Base-by-base conservation (phyloP, 2,797 vertebrate species). In the Gouania willdenowi region DNA sequence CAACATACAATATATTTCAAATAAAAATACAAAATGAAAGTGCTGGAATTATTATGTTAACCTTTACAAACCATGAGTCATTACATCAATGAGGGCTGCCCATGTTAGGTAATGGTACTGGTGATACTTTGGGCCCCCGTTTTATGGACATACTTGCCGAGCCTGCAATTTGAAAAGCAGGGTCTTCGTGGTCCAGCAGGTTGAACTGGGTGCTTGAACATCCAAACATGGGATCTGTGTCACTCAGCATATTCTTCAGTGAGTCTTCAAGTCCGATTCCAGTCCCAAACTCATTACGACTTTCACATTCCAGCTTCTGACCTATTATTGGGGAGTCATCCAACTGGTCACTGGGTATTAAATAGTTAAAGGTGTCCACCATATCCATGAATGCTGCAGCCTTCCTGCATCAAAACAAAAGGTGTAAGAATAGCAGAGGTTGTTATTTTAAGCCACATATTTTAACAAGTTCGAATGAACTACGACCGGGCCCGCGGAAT, bases 221-320 rank as follows among this genome's bases (percentile, higher is more conserved):
- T 82, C 95, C 96, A 89, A 99, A 93, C 97, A 98, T 98, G 69
- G 97, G 97, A 90, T 99, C 97, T 89, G 98, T 98, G 90, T 98
- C 95, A 88, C 97, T 98, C 79, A 99, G 93, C 97, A 98, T 99
- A 89, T 94, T 98, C 88, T 93, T 99, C 80, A 97, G 88, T 64
- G 95, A 95, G 88, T 96, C 93, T 87, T 95, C 94, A 79, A 92
- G 85, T 72, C 78, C 77, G 85, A 86, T 82, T 89, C 89, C 91
- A 62, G 92, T 54, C 82, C 91, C 92, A 91, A 94, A 92, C 79
- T 94, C 94, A 89, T 97, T 95, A 93, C 93, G 91, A 77, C 92
- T 92, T 91, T 95, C 97, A 92, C 94, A 95, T 89, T 97, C 94
- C 91, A 92, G 86, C 87, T 92, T 95, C 85, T 95, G 93, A 85